Evolutionary conservation across 2,113 vertebrate genomes (phyloP), one percentile per base, ranked within the genome.

Genomic region (Melanerpes aurifrons): DNA sequence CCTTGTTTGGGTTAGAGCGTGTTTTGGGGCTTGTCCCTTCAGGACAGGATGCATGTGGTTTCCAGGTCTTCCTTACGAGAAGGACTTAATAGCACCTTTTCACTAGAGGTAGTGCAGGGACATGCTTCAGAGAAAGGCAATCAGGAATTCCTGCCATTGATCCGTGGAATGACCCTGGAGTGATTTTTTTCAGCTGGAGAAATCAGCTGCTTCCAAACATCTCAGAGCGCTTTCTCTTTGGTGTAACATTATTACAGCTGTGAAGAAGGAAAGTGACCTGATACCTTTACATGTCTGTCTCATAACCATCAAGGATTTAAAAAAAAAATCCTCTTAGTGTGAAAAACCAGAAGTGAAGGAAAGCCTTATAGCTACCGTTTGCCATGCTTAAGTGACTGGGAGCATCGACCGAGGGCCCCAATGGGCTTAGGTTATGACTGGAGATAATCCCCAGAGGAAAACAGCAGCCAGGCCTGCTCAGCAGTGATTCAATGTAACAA

Each of bases 151-250:
- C 67, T 92, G 63, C 35, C 22, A 4, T 1, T 83, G 63, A 58
- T 71, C 57, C 11, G 3, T 8, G 8, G 25, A 24, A 31, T 91
- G 61, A 80, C 37, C 12, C 48, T 63, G 43, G 20, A 58, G n/a
- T 13, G 8, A 91, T n/a, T 83, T 80, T 80, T 80, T 89, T 82
- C 72, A 92, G 70, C 45, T 75, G 56, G 84, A 94, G 50, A 82
- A 64, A 82, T 6, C 59, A 87, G 56, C 53, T 90, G 40, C 72
- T 91, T 76, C 26, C 47, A 53, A 59, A 35, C 3, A 19, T 45
- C 20, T 15, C 12, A 17, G 24, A 85, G 12, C 10, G 35, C 15
- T 76, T 85, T 73, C 45, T 85, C 56, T n/a, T 6, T 4, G 6
- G 20, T 4, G 0, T 63, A 28, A 76, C 85, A 69, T 19, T 2